Percentiles rank a stretch among this genome's conserved stretches.
These are phyloP conservation scores for Danionella cerebrum DNA, from an alignment of 2,113 vertebrate genomes.

Conservation along the genomic window DNA sequence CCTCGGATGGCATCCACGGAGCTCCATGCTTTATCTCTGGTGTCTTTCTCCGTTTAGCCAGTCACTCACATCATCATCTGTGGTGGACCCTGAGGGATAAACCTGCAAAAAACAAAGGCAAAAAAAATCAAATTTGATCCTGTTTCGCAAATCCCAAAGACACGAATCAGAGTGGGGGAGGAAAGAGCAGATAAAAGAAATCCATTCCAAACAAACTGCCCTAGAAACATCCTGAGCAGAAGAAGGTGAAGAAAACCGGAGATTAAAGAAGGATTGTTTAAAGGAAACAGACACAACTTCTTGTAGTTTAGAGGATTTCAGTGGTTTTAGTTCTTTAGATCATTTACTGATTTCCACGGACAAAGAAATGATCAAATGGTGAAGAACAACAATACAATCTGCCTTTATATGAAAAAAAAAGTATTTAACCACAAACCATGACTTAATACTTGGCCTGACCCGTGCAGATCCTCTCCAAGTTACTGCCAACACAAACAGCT, in stretches of 20 bases:
- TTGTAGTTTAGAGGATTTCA: too few species aligned
- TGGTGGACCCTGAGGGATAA: slow-evolving; percentile 50
- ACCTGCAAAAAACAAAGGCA: slow-evolving; percentile 16
- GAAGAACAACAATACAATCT: too few species aligned
- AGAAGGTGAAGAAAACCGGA: background rate
- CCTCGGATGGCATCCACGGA: slow-evolving; percentile 51
- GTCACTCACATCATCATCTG: slow-evolving; percentile 59
- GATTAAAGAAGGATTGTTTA: background rate
- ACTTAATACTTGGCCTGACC: too few species aligned
- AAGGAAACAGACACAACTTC: background rate
- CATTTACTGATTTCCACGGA: too few species aligned
- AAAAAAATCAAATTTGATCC: slow-evolving; percentile 35
- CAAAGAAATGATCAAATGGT: too few species aligned
- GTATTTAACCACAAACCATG: too few species aligned
- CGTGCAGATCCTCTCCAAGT: too few species aligned
- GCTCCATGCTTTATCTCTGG: slow-evolving; percentile 50
- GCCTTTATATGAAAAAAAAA: too few species aligned
- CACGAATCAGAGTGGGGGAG: background rate
- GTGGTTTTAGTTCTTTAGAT: too few species aligned
- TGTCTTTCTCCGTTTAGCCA: slow-evolving; percentile 62
- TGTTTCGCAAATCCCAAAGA: slow-evolving; percentile 30
- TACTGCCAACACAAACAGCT: too few species aligned
- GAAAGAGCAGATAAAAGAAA: slow-evolving; percentile 7
- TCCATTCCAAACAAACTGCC: too few species aligned
- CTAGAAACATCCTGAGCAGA: background rate